phyloP scores from a whole-genome alignment of 2,888 invertebrate species.

The Mythimna impura region DNA sequence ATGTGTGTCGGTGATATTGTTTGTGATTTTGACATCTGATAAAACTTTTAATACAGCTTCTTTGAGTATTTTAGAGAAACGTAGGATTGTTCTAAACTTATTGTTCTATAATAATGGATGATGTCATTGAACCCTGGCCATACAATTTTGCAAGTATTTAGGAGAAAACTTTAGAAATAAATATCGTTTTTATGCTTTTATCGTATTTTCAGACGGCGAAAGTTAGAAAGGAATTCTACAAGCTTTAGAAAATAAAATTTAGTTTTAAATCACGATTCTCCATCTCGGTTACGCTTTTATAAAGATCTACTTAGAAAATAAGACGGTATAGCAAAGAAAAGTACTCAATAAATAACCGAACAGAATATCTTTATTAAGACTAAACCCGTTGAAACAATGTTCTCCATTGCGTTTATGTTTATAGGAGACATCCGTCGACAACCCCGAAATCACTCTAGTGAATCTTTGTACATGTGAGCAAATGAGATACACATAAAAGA shows the following conservation, averaged over 20 bases:
- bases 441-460: slow-evolving; percentile 14
- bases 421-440: slow-evolving; percentile 7
- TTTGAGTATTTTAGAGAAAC: slow-evolving; percentile 5
- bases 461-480: slow-evolving; percentile 56
- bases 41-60: slow-evolving; percentile 25
- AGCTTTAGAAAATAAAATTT: background rate
- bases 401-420: slow-evolving; percentile 13
- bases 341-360: background rate
- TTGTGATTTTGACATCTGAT: slow-evolving; percentile 38
- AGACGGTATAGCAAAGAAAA: background rate
- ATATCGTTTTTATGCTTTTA: slow-evolving; percentile 19
- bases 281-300: background rate
- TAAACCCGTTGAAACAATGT: slow-evolving; percentile 16
- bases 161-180: slow-evolving; percentile 25
- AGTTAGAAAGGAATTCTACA: background rate
- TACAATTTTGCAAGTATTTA: slow-evolving; percentile 10
- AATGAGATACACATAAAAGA: slow-evolving; percentile 77
- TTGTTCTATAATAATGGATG: slow-evolving; percentile 8
- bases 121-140: slow-evolving; percentile 10
- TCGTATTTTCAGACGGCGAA: background rate
- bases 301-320: background rate
- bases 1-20: slow-evolving; percentile 48
- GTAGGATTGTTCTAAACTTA: background rate
- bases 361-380: slow-evolving; percentile 11
- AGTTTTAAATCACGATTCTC: background rate